These are phyloP conservation scores for Callionymus lyra DNA, from an alignment of 2,113 vertebrate genomes.

Conservation along the genomic window DNA sequence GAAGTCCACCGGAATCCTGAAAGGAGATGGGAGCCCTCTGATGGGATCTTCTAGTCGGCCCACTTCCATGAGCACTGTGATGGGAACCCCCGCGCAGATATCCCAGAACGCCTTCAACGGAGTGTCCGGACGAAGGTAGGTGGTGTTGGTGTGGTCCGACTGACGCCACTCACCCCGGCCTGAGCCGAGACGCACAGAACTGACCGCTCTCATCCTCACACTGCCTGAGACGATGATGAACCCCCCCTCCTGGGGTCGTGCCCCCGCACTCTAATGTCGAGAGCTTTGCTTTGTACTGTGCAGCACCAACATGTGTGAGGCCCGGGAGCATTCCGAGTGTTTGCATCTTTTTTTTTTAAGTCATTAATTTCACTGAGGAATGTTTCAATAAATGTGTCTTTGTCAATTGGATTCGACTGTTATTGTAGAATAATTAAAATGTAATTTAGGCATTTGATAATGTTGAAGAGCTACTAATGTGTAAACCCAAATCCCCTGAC, in stretches of 20 bases:
- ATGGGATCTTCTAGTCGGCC: slow-evolving; percentile 78
- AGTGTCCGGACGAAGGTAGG: slow-evolving; percentile 86
- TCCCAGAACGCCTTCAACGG: slow-evolving; percentile 83
- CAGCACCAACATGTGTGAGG: slow-evolving; percentile 8
- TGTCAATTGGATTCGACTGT: slow-evolving; percentile 39
- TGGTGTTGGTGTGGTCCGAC: slow-evolving; percentile 43
- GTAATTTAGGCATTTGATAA: too few relatives aligned
- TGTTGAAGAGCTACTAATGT: too few relatives aligned
- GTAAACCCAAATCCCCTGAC: too few relatives aligned
- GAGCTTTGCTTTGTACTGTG: slow-evolving; percentile 49
- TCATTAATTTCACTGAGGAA: slow-evolving; percentile 12
- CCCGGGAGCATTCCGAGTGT: slow-evolving; percentile 19
- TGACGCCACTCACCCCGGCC: slow-evolving; percentile 34
- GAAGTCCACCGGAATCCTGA: slow-evolving; percentile 95
- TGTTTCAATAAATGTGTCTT: slow-evolving; percentile 9
- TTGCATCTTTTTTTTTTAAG: slow-evolving; percentile 6
- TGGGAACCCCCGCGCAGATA: slow-evolving; percentile 72
- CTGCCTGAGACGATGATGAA: slow-evolving; percentile 42
- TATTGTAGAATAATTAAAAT: slow-evolving; percentile 75
- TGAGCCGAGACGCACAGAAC: slow-evolving; percentile 24
- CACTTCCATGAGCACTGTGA: slow-evolving; percentile 73
- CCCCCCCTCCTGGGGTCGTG: slow-evolving; percentile 23
- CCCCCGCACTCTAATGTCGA: slow-evolving; percentile 45
- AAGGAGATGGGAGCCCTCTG: slow-evolving; percentile 92
- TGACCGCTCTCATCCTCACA: slow-evolving; percentile 44